phyloP scores from a whole-genome alignment of 2,888 invertebrate species.

The Clanis bilineata region DNA sequence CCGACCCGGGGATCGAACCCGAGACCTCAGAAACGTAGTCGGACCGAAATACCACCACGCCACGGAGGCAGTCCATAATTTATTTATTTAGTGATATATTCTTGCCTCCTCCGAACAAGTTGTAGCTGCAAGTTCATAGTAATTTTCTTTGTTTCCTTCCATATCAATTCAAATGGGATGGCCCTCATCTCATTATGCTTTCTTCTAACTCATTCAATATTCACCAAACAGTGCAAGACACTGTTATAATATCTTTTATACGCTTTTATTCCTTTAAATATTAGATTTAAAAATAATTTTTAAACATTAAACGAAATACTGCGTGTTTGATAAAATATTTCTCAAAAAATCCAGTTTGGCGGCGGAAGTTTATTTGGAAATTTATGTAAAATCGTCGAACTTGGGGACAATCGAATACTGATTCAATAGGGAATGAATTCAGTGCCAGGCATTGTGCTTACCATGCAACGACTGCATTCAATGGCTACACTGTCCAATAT shows the following conservation, averaged over 20 bases:
- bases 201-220: constrained; percentile 41
- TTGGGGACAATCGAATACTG: constrained; percentile 64
- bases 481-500: constrained; percentile 57
- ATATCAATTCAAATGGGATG: constrained; percentile 54
- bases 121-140: constrained; percentile 32
- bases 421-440: constrained; percentile 67
- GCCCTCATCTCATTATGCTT: constrained; percentile 42
- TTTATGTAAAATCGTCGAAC: constrained; percentile 53
- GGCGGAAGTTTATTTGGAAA: constrained; percentile 15
- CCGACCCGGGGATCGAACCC: no score
- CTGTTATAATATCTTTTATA: constrained; percentile 18
- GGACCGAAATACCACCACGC: no score
- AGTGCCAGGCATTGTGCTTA: constrained; percentile 59
- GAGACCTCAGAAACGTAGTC: no score
- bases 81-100: no score
- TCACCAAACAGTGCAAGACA: constrained; percentile 31
- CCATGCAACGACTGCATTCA: constrained; percentile 64
- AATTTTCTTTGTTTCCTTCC: constrained; percentile 51
- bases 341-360: not conserved
- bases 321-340: not conserved
- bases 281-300: not conserved
- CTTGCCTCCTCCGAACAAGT: not conserved
- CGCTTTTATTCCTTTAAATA: constrained; percentile 7
- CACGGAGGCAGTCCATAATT: no score
- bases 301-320: not conserved